These are phyloP conservation scores for Drosophila lacicola DNA, from an alignment of 2,888 invertebrate genomes.

Conservation along the genomic window DNA sequence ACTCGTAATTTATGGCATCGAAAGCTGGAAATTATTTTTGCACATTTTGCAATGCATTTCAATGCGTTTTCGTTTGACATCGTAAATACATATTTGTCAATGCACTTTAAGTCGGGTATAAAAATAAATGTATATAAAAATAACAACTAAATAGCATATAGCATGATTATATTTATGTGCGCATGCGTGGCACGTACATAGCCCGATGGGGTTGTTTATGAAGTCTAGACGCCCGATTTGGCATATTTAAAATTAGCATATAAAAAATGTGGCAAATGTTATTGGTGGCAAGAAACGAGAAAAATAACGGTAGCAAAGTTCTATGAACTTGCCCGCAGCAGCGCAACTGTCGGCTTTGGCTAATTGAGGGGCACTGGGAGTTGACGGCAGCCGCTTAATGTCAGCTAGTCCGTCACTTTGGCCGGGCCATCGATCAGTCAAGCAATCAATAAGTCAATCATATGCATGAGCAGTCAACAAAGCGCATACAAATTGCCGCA, in stretches of 20 bases:
- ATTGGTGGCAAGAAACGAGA: conserved; percentile 7
- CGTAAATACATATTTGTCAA: conserved; percentile 75
- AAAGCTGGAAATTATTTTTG: conserved; percentile 51
- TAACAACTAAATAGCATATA: conserved; percentile 17
- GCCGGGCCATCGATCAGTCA: conserved; percentile 68
- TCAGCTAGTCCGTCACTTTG: conserved; percentile 69
- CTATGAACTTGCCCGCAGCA: conserved; percentile 61
- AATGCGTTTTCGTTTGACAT: conserved; percentile 75
- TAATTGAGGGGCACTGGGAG: conserved; percentile 63
- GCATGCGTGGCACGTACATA: conserved; percentile 70
- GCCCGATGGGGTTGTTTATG: conserved; percentile 66
- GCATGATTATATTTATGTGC: conserved; percentile 22
- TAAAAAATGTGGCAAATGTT: conserved; percentile 17
- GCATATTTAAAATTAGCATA: conserved; percentile 71
- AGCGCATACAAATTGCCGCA: conserved; percentile 76
- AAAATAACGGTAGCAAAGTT: conserved; percentile 68
- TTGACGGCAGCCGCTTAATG: conserved; percentile 61
- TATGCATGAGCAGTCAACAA: conserved; percentile 71
- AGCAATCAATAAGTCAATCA: conserved; percentile 77
- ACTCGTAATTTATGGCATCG: conserved; percentile 68
- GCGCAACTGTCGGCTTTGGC: conserved; percentile 53
- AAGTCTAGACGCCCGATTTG: conserved; percentile 75
- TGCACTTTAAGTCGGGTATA: conserved; percentile 49
- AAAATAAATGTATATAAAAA: conserved; percentile 46
- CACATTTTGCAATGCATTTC: conserved; percentile 71